phyloP scores from a whole-genome alignment of 2,888 invertebrate genomes.

The Reticulitermes lucifugus region DNA sequence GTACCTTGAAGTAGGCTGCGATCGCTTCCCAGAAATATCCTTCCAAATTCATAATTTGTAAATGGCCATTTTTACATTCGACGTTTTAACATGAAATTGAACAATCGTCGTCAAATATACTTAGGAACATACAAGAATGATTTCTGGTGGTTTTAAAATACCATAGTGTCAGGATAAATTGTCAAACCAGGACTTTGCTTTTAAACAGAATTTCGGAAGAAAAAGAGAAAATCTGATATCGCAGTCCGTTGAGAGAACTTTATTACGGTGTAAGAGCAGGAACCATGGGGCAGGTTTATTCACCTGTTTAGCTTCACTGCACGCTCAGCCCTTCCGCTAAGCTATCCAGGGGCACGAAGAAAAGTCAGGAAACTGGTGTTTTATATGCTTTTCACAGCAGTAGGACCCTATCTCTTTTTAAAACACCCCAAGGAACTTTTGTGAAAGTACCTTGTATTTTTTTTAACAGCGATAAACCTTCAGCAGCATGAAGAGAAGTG shows the following conservation, averaged over 20 bases:
- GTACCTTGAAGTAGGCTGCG: no score
- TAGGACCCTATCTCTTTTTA: not conserved
- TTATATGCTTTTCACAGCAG: constrained; percentile 3
- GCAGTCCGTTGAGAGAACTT: not conserved
- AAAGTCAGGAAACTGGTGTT: not conserved
- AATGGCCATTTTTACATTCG: no score
- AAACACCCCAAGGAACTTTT: constrained; percentile 13
- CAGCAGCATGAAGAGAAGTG: not conserved
- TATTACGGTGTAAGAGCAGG: not conserved
- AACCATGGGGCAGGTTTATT: not conserved
- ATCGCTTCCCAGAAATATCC: no score
- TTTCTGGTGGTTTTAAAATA: not conserved
- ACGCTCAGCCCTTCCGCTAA: not conserved
- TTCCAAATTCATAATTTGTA: no score
- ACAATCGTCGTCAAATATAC: no score
- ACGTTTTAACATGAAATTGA: no score
- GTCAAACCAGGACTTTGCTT: not conserved
- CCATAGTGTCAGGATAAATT: no score
- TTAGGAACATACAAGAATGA: not conserved
- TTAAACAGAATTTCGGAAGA: not conserved
- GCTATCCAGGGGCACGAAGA: no score
- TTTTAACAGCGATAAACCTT: not conserved
- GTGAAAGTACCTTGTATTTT: not conserved
- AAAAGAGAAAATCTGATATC: not conserved
- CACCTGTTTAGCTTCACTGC: constrained; percentile 4